Evolutionary conservation across 2,888 invertebrate genomes (phyloP).

Genomic region (Shargacucullia verbasci): DNA sequence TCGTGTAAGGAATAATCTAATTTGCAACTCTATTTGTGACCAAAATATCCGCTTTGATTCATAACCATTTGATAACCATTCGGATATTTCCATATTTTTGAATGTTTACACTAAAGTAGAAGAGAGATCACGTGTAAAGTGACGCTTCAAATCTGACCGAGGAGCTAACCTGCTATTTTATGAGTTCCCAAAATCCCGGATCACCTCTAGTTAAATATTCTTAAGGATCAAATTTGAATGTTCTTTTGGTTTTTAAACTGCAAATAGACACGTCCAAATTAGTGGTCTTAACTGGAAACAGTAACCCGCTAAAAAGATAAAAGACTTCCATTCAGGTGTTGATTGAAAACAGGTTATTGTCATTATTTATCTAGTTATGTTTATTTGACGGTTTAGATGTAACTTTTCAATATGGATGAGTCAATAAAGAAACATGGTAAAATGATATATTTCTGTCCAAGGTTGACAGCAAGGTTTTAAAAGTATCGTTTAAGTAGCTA

Average conservation of each 20-base stretch:
- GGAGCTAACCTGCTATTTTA: neutral
- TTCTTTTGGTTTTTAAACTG: neutral
- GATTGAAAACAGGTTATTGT: constrained; percentile 72
- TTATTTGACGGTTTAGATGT: constrained; percentile 51
- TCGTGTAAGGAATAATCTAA: constrained; percentile 8
- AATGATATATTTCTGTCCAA: constrained; percentile 19
- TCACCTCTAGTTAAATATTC: neutral
- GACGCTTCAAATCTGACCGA: constrained; percentile 38
- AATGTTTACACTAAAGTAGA: constrained; percentile 13
- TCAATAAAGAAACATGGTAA: constrained; percentile 28
- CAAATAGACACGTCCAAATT: constrained; percentile 14
- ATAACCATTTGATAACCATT: constrained; percentile 3
- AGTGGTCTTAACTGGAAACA: constrained; percentile 56
- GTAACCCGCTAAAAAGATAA: constrained; percentile 78
- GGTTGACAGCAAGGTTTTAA: constrained; percentile 6
- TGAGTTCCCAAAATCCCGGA: neutral
- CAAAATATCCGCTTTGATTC: constrained; percentile 5
- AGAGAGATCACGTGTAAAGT: constrained; percentile 34
- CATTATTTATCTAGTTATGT: constrained; percentile 52
- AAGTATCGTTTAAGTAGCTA: too few species aligned
- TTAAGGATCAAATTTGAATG: constrained; percentile 24
- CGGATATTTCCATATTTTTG: constrained; percentile 6
- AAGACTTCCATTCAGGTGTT: constrained; percentile 70
- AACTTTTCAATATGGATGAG: constrained; percentile 40
- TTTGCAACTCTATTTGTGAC: neutral